These are phyloP conservation scores for Himalopsyche phryganea DNA, from an alignment of 1,140 invertebrate species.

Conservation along the genomic window DNA sequence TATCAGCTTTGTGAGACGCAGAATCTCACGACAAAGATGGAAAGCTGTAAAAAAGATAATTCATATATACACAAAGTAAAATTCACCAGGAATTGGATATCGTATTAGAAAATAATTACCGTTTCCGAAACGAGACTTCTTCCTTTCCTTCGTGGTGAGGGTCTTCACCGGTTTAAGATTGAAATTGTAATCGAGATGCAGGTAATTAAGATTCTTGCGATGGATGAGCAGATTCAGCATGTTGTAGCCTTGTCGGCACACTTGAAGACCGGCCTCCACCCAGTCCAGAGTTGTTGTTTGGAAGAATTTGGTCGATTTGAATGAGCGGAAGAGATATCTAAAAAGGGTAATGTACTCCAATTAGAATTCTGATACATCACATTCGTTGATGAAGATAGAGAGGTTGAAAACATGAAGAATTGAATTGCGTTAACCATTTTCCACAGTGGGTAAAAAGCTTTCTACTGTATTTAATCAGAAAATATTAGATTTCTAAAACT, in stretches of 20 bases:
- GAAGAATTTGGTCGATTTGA: conserved; percentile 99
- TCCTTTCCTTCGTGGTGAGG: conserved; percentile 97
- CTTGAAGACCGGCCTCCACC: conserved; percentile 98
- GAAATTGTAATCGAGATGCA: conserved; percentile 99
- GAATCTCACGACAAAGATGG: conserved; percentile 97
- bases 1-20: conserved; percentile 95
- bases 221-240: conserved; percentile 99
- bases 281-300: conserved; percentile 99
- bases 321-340: conserved; percentile 93
- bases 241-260: conserved; percentile 98
- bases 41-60: conserved; percentile 67
- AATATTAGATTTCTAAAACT: no score
- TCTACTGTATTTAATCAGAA: no score
- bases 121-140: conserved; percentile 99
- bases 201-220: conserved; percentile 98
- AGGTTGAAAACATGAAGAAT: no score
- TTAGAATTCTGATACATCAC: no score
- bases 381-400: no score
- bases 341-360: conserved; percentile 13
- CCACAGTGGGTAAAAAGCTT: no score
- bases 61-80: no score
- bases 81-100: no score
- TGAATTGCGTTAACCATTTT: no score
- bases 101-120: conserved; percentile 56
- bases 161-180: conserved; percentile 99